A percentile compares a stretch with the other conserved stretches of the same genome.
phyloP scores from a whole-genome alignment of 2,113 vertebrate genomes.

The Melanotaenia duboulayi region DNA sequence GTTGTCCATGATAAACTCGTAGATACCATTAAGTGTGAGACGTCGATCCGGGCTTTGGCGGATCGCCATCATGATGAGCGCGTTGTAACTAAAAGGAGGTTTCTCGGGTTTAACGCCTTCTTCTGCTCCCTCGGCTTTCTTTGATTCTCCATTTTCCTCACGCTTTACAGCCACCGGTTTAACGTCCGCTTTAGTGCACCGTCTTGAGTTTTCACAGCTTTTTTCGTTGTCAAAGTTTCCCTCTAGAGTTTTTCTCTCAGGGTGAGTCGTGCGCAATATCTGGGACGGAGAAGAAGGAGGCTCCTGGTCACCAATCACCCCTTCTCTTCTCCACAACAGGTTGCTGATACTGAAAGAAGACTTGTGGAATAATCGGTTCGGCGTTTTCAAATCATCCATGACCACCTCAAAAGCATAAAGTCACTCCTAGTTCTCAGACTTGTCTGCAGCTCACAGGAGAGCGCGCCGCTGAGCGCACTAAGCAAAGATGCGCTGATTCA shows the following conservation, averaged over 20 bases:
- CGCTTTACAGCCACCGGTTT: slow-evolving; percentile 17
- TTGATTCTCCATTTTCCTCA: slow-evolving; percentile 26
- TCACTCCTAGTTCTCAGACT: slow-evolving; percentile 1
- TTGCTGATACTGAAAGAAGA: slow-evolving; percentile 85
- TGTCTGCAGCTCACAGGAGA: slow-evolving; percentile 11
- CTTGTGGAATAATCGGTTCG: slow-evolving; percentile 70
- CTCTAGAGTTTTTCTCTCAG: slow-evolving; percentile 27
- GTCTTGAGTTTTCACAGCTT: slow-evolving; percentile 15
- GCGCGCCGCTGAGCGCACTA: slow-evolving; percentile 28
- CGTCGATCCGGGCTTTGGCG: slow-evolving; percentile 81
- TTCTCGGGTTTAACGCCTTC: slow-evolving; percentile 72
- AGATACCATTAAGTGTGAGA: slow-evolving; percentile 85
- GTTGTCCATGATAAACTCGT: slow-evolving; percentile 85
- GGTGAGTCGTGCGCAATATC: slow-evolving; percentile 31
- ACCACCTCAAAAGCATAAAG: slow-evolving; percentile 59
- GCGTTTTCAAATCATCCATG: slow-evolving; percentile 72
- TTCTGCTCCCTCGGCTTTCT: slow-evolving; percentile 34
- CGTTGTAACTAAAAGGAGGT: slow-evolving; percentile 87
- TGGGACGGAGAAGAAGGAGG: slow-evolving; percentile 31
- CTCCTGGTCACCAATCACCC: slow-evolving; percentile 43
- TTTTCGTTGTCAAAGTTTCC: slow-evolving; percentile 25
- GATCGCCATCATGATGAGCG: slow-evolving; percentile 88
- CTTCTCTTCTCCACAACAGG: slow-evolving; percentile 77
- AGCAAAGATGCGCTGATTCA: slow-evolving; percentile 31
- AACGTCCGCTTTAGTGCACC: slow-evolving; percentile 3